Percentiles rank a stretch among this genome's conserved stretches.
These are phyloP conservation scores for Spea bombifrons DNA, from an alignment of 2,113 vertebrate species.

Conservation along the genomic window DNA sequence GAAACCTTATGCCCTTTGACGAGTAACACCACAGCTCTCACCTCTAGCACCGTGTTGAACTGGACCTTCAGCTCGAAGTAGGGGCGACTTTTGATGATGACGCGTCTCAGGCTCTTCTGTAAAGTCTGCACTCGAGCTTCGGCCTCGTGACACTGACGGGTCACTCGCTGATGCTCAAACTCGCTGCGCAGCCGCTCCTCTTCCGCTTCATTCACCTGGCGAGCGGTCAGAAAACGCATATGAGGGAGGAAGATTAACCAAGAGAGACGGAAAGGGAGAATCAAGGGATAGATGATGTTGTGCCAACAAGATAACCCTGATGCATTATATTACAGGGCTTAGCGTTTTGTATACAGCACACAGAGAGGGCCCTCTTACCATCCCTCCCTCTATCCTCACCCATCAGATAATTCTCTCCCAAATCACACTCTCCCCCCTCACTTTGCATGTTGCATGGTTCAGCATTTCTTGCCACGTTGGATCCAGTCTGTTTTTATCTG, in stretches of 20 bases:
- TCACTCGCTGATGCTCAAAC: slow-evolving; percentile 86
- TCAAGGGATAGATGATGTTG: too few relatives aligned
- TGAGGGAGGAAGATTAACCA: background rate
- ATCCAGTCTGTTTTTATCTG: slow-evolving; percentile 83
- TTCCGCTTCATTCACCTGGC: slow-evolving; percentile 88
- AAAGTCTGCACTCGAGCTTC: slow-evolving; percentile 85
- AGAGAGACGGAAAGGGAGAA: too few relatives aligned
- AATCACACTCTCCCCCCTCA: slow-evolving; percentile 50
- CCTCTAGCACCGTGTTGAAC: slow-evolving; percentile 91
- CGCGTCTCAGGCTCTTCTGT: slow-evolving; percentile 84
- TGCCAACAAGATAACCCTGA: too few relatives aligned
- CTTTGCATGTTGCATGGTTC: slow-evolving; percentile 87
- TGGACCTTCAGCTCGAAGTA: slow-evolving; percentile 94
- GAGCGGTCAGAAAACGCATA: background rate
- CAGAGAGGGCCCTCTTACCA: too few relatives aligned
- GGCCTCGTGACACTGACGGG: slow-evolving; percentile 83
- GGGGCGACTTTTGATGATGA: slow-evolving; percentile 88
- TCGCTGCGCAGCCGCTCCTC: slow-evolving; percentile 88
- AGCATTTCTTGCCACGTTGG: slow-evolving; percentile 95
- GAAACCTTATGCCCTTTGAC: too few relatives aligned
- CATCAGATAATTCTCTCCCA: too few relatives aligned
- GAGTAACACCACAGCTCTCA: too few relatives aligned
- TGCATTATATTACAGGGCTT: too few relatives aligned
- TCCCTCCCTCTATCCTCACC: too few relatives aligned
- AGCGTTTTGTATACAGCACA: too few relatives aligned